These are phyloP conservation scores for Drosophila prolongata DNA, from an alignment of 2,888 invertebrate species.

Conservation along the genomic window DNA sequence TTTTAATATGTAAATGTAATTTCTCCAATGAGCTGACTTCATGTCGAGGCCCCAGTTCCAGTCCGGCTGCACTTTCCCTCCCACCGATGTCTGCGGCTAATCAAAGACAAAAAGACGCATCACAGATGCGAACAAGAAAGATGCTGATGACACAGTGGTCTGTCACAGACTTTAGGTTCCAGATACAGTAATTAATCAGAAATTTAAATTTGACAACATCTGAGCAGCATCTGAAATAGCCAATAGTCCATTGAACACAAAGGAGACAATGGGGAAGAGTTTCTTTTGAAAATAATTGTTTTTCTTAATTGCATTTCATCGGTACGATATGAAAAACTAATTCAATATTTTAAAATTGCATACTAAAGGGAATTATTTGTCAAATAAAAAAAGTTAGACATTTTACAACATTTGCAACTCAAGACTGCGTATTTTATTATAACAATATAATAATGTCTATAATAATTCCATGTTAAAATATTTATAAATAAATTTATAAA, in stretches of 20 bases:
- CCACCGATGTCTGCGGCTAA: constrained; percentile 60
- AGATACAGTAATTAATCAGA: not conserved
- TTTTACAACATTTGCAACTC: too few relatives aligned
- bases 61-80: not conserved
- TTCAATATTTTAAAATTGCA: too few relatives aligned
- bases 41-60: constrained; percentile 16
- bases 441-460: too few relatives aligned
- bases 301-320: too few relatives aligned
- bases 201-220: not conserved
- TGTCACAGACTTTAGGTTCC: not conserved
- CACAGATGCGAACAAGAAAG: constrained; percentile 15
- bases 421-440: too few relatives aligned
- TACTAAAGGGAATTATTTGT: too few relatives aligned
- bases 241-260: not conserved
- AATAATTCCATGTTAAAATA: too few relatives aligned
- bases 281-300: too few relatives aligned
- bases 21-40: constrained; percentile 73
- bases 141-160: constrained; percentile 30
- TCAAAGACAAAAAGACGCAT: constrained; percentile 68
- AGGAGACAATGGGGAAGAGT: not conserved
- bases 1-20: constrained; percentile 80
- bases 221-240: not conserved
- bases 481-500: too few relatives aligned
- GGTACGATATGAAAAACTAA: too few relatives aligned
- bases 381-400: too few relatives aligned